Base-by-base conservation (phyloP, 64 coral and sea anemone genomes). In the Montipora capricornis region DNA sequence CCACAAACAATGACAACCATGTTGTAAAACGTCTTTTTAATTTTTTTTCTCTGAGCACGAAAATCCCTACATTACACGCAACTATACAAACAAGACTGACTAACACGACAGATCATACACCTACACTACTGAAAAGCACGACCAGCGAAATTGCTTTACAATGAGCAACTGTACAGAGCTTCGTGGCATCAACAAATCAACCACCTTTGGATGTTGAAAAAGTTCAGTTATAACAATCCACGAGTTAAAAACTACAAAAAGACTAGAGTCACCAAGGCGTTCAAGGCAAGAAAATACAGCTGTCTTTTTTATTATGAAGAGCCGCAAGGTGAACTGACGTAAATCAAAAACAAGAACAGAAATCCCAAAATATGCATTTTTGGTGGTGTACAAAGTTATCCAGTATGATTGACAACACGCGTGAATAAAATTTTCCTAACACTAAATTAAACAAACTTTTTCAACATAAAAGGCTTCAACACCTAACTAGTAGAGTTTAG, bases 381-480 rank as follows among this genome's bases (percentile, higher is more conserved):
- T 74, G 17, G 83, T 44, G 84, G 70, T 92, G 90, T 92, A 92
- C 90, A 92, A 83, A 74, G 90, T 76, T 61, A 73, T 59, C 90
- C 22, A 76, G 75, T 84, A 78, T 85, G 81, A 4, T 53, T 48
- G 45, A 26, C 19, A 17, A 46, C 73, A 58, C 82, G 81, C 29
- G 58, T 16, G 70, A 78, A 74, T 92, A 92, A 82, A 92, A 74
- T 86, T 68, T 29, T 61, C 20, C 17, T 9, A 49, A 46, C 49
- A 48, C 51, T 29, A 48, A 66, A 19, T 48, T 8, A 61, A 44
- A 73, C 75, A 92, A 64, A 64, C 90, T 92, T 92, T 92, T 92
- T 92, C 90, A 92, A 92, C 90, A 86, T 20, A 68, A 86, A 92
- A 92, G 90, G 90, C 81, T 92, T 92, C 90, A 92, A 82, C 46